phyloP scores from a whole-genome alignment of 2,888 invertebrate species.

The Lithophane ornitopus region DNA sequence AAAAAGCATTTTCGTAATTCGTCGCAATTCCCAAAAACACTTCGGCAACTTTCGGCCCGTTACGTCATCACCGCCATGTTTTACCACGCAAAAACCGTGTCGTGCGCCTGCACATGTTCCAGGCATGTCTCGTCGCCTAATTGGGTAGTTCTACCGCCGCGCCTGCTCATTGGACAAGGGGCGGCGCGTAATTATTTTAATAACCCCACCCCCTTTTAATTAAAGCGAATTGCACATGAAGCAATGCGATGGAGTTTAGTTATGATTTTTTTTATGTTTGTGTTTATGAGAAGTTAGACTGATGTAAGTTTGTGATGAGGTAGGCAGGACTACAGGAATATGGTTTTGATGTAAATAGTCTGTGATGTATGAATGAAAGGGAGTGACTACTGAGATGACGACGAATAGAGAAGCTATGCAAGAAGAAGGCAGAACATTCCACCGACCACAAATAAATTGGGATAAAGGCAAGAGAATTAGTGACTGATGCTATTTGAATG shows the following conservation, averaged over 20 bases:
- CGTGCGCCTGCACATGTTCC: constrained; percentile 75
- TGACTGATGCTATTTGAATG: background rate
- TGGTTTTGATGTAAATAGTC: background rate
- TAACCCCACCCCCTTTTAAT: constrained; percentile 88
- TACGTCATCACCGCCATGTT: constrained; percentile 77
- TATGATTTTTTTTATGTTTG: constrained; percentile 54
- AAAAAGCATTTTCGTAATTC: constrained; percentile 56
- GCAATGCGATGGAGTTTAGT: constrained; percentile 36
- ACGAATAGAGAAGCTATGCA: background rate
- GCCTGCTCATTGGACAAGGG: constrained; percentile 83
- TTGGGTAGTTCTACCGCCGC: constrained; percentile 81
- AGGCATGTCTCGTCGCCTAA: constrained; percentile 80
- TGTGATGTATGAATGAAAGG: background rate
- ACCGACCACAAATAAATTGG: background rate
- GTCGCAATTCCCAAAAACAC: constrained; percentile 58
- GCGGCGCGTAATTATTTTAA: constrained; percentile 88
- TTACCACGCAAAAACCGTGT: constrained; percentile 79
- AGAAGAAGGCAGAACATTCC: background rate
- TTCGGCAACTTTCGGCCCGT: constrained; percentile 62
- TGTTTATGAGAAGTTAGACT: constrained; percentile 20
- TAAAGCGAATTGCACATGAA: constrained; percentile 74
- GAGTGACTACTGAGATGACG: background rate
- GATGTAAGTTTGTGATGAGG: constrained; percentile 11
- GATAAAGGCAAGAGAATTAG: background rate
- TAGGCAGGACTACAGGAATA: background rate